phyloP scores from a whole-genome alignment of 2,113 vertebrate genomes.

The Tretioscincus oriximinensis region DNA sequence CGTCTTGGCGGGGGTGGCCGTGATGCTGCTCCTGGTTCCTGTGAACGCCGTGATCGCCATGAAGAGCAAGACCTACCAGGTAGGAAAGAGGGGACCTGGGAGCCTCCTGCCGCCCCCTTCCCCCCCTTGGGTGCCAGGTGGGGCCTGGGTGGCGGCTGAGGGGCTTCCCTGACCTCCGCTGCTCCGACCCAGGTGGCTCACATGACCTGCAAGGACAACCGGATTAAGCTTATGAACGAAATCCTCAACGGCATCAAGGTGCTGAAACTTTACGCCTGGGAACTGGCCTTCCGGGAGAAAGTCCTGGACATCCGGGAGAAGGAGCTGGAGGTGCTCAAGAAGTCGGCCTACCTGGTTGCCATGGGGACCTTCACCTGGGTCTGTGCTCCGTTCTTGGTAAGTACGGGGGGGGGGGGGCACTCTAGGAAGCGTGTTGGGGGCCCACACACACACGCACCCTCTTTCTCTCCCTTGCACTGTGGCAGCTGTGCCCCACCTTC shows the following conservation, averaged over 20 bases:
- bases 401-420: slow-evolving; percentile 45
- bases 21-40: slow-evolving; percentile 95
- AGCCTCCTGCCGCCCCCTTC: background rate
- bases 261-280: slow-evolving; percentile 97
- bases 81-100: slow-evolving; percentile 47
- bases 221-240: slow-evolving; percentile 98
- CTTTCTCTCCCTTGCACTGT: background rate
- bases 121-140: too few relatives aligned
- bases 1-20: slow-evolving; percentile 90
- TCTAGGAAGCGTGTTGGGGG: too few relatives aligned
- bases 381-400: slow-evolving; percentile 96
- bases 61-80: slow-evolving; percentile 98
- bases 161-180: too few relatives aligned
- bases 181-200: slow-evolving; percentile 84
- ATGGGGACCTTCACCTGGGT: slow-evolving; percentile 95
- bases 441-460: too few relatives aligned
- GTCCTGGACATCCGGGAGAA: slow-evolving; percentile 87
- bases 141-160: too few relatives aligned
- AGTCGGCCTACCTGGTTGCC: slow-evolving; percentile 87
- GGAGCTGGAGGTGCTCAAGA: slow-evolving; percentile 91
- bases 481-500: background rate
- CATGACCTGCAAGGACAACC: slow-evolving; percentile 95
- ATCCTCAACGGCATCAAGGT: slow-evolving; percentile 96
- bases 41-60: slow-evolving; percentile 92
- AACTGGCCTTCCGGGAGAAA: slow-evolving; percentile 92